Evolutionary conservation across 2,113 vertebrate genomes (phyloP).

Genomic region (Otolemur garnettii): DNA sequence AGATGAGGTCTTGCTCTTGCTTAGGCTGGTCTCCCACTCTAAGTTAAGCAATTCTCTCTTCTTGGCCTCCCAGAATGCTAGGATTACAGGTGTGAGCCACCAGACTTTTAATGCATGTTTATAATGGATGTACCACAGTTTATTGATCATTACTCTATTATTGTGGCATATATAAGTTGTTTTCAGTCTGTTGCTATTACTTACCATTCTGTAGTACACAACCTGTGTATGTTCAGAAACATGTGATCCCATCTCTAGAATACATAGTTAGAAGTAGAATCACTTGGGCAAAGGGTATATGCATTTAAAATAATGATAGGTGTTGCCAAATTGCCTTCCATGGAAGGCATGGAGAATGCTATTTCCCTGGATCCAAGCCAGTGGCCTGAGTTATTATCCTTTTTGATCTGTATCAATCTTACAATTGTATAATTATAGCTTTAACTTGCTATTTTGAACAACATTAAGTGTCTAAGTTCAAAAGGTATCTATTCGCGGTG

Average conservation of each 20-base stretch:
- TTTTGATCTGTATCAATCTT: conserved; percentile 42
- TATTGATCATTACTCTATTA: conserved; percentile 52
- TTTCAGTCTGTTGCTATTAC: not conserved
- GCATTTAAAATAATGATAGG: not conserved
- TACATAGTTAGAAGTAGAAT: not conserved
- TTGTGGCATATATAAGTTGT: not conserved
- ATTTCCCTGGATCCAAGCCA: not conserved
- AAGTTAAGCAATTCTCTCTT: too few species aligned
- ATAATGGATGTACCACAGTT: not conserved
- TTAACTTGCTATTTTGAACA: not conserved
- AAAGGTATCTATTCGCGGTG: not conserved
- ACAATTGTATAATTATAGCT: conserved; percentile 3
- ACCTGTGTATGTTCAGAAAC: not conserved
- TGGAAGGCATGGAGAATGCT: not conserved
- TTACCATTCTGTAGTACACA: not conserved
- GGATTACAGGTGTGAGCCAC: too few species aligned
- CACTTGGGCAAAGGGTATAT: not conserved
- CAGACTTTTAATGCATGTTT: conserved; percentile 54
- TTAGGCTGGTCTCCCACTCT: too few species aligned
- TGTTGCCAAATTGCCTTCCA: not conserved
- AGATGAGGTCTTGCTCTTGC: too few species aligned
- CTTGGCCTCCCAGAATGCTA: too few species aligned
- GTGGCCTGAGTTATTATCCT: not conserved
- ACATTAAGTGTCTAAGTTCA: not conserved
- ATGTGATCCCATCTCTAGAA: not conserved